Conservation (phyloP, 2,113 vertebrate genomes). For the Serinus canaria region DNA sequence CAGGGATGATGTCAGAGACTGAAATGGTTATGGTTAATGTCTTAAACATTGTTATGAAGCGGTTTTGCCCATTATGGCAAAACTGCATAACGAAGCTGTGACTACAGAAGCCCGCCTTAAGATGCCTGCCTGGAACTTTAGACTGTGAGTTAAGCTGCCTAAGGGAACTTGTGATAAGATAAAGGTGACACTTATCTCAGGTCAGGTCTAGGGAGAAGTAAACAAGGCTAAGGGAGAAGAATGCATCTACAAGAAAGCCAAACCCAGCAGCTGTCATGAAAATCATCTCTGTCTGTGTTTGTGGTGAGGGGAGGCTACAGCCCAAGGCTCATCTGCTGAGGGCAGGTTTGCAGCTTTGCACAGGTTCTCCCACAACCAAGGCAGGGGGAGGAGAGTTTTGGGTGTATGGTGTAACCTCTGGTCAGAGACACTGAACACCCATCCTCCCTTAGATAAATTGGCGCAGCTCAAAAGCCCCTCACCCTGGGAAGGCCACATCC, state of each 20-base stretch:
- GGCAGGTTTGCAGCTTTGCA: not conserved
- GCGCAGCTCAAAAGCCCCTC: not conserved
- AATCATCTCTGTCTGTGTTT: not conserved
- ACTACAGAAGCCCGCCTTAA: not conserved
- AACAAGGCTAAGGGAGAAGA: not conserved
- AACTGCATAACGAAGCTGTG: not conserved
- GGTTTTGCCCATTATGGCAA: not conserved
- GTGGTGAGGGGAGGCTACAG: not conserved
- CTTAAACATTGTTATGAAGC: not conserved
- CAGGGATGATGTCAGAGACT: not conserved
- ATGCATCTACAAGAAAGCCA: not conserved
- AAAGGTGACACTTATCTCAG: not conserved
- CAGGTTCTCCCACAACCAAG: not conserved
- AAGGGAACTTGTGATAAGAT: not conserved
- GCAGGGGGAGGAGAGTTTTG: not conserved
- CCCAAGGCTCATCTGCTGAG: not conserved
- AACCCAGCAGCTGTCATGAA: not conserved
- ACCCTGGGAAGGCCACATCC: not conserved
- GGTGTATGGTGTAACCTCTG: not conserved
- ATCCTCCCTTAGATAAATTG: not conserved
- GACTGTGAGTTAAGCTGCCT: not conserved
- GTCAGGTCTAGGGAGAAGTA: not conserved
- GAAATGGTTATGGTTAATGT: not conserved
- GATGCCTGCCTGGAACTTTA: too few relatives aligned
- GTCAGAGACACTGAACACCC: not conserved